Conservation (phyloP, 1,140 invertebrate genomes). For the Orchestia grillus region DNA sequence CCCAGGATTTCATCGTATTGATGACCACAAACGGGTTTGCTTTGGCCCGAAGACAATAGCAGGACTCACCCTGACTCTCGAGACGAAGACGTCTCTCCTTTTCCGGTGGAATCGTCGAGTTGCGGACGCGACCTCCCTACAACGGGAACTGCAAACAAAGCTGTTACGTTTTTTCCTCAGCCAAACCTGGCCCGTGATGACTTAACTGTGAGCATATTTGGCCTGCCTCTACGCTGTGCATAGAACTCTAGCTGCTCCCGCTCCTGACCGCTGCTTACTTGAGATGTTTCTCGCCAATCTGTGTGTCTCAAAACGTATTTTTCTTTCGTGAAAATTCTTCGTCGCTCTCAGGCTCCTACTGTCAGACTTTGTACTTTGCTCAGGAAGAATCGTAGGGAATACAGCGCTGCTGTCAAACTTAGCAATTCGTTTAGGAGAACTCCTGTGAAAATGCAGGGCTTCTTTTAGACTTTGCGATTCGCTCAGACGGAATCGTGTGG, state of each 20-base stretch:
- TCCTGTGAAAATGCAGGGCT: too few relatives aligned
- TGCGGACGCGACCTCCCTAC: background rate
- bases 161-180: background rate
- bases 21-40: too few relatives aligned
- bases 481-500: too few relatives aligned
- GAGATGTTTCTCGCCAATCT: background rate
- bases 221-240: background rate
- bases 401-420: too few relatives aligned
- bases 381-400: too few relatives aligned
- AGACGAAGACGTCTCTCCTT: background rate
- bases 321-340: background rate
- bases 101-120: background rate
- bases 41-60: too few relatives aligned
- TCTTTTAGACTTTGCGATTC: too few relatives aligned
- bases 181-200: background rate
- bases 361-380: too few relatives aligned
- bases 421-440: too few relatives aligned
- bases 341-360: too few relatives aligned
- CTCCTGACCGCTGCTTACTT: background rate
- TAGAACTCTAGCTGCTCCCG: background rate
- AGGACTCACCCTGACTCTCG: too few relatives aligned
- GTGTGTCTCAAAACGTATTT: background rate
- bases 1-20: too few relatives aligned
- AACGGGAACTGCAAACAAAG: background rate
- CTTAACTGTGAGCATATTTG: background rate